Evolutionary conservation across 2,888 invertebrate genomes (phyloP).

Genomic region (Myopa tessellatipennis): DNA sequence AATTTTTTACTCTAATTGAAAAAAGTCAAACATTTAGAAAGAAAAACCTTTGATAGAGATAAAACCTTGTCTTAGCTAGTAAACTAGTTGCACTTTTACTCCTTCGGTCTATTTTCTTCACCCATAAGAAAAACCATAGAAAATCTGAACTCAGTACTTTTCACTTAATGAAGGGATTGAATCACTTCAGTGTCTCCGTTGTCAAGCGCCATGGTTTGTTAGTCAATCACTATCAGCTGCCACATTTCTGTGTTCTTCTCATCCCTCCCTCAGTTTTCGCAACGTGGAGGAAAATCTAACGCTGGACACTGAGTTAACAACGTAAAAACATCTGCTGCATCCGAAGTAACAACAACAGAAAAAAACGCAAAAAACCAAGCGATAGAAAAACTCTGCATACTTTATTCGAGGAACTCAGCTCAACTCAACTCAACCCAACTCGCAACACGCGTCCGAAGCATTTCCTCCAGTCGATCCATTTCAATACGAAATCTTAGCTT

Average conservation of each 20-base stretch:
- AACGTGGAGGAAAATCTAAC: background rate
- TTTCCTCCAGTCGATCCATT: slow-evolving; percentile 1
- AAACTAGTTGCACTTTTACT: background rate
- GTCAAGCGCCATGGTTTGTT: slow-evolving; percentile 10
- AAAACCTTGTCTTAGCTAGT: too few relatives aligned
- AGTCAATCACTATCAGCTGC: slow-evolving; percentile 14
- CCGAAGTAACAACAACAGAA: background rate
- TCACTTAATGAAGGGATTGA: background rate
- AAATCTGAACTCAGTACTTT: background rate
- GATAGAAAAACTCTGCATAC: background rate
- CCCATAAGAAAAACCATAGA: background rate
- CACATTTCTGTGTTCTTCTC: background rate
- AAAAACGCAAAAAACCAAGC: background rate
- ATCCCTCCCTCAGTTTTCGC: background rate
- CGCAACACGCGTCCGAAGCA: background rate
- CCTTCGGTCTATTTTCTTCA: background rate
- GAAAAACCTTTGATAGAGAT: too few relatives aligned
- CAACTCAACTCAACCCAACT: background rate
- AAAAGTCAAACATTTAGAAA: too few relatives aligned
- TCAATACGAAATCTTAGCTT: slow-evolving; percentile 25
- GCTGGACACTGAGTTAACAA: background rate
- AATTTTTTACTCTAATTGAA: too few relatives aligned
- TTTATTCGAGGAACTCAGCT: background rate
- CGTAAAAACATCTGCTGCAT: background rate
- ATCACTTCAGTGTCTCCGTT: slow-evolving; percentile 4